These are phyloP conservation scores for Phenganax marumi DNA, from an alignment of 92 coral and sea anemone genomes.

Conservation along the genomic window DNA sequence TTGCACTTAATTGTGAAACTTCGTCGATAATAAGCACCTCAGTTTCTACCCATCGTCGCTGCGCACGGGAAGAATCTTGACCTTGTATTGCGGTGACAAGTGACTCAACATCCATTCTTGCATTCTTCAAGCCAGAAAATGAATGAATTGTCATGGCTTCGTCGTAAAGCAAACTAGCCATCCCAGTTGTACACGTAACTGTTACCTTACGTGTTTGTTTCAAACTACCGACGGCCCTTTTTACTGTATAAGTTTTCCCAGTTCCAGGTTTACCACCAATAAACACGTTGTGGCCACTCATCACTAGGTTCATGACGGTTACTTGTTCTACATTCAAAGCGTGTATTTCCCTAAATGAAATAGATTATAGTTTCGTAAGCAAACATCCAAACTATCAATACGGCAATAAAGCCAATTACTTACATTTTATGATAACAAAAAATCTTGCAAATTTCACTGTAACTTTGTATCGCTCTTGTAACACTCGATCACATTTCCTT, in stretches of 20 bases:
- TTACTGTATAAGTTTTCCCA: too few species aligned
- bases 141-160: conserved; percentile 56
- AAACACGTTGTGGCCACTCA: conserved; percentile 4
- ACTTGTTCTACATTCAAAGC: conserved; percentile 5
- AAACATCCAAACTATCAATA: background rate
- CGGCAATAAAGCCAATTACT: background rate
- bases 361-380: background rate
- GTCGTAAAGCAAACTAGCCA: conserved; percentile 39
- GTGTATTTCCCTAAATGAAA: conserved; percentile 1
- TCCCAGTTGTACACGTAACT: conserved; percentile 57
- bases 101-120: conserved; percentile 15
- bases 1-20: conserved; percentile 54
- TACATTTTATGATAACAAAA: background rate
- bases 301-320: background rate
- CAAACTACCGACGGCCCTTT: too few species aligned
- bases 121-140: conserved; percentile 54
- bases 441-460: too few species aligned
- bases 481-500: too few species aligned
- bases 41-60: conserved; percentile 48
- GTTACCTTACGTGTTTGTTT: background rate
- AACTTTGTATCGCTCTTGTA: too few species aligned
- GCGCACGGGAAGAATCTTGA: background rate
- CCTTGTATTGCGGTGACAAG: background rate
- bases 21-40: conserved; percentile 62
- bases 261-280: background rate